These are phyloP conservation scores for Arctia plantaginis DNA, from an alignment of 2,888 invertebrate species.

Conservation along the genomic window DNA sequence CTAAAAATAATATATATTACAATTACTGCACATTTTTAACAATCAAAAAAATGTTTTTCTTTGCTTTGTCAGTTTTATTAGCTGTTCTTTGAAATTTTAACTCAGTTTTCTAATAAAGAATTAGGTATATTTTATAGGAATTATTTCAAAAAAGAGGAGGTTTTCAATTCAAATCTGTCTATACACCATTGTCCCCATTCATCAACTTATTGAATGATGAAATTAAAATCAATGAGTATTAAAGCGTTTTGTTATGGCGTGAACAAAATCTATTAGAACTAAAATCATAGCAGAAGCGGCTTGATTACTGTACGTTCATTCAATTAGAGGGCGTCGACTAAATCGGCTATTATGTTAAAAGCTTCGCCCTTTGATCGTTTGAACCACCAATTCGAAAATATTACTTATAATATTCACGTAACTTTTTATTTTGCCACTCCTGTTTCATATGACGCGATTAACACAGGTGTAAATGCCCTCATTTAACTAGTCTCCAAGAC, in stretches of 20 bases:
- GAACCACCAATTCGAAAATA: slow-evolving; percentile 24
- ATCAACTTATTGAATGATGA: slow-evolving; percentile 17
- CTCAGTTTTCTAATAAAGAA: too few species aligned
- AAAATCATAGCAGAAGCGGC: slow-evolving; percentile 59
- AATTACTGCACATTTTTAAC: too few species aligned
- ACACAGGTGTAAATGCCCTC: neutral
- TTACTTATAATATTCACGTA: neutral
- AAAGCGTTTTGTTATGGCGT: slow-evolving; percentile 58
- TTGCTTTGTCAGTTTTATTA: too few species aligned
- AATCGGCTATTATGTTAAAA: slow-evolving; percentile 62
- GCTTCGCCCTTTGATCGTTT: slow-evolving; percentile 37
- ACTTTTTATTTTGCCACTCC: neutral
- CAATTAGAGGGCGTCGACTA: slow-evolving; percentile 64
- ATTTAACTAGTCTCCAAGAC: neutral
- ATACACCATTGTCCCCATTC: slow-evolving; percentile 9
- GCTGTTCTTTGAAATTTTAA: too few species aligned
- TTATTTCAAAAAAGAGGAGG: too few species aligned
- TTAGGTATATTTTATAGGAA: too few species aligned
- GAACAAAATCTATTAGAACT: slow-evolving; percentile 67
- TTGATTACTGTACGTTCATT: slow-evolving; percentile 70
- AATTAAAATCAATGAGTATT: slow-evolving; percentile 54
- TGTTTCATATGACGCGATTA: neutral
- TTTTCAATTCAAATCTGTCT: too few species aligned
- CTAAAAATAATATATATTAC: too few species aligned
- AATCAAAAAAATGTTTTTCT: too few species aligned